A percentile compares a stretch with the other conserved stretches of the same genome.
Evolutionary conservation across 2,888 invertebrate species (phyloP).

Genomic region (Drosophila ustulata): DNA sequence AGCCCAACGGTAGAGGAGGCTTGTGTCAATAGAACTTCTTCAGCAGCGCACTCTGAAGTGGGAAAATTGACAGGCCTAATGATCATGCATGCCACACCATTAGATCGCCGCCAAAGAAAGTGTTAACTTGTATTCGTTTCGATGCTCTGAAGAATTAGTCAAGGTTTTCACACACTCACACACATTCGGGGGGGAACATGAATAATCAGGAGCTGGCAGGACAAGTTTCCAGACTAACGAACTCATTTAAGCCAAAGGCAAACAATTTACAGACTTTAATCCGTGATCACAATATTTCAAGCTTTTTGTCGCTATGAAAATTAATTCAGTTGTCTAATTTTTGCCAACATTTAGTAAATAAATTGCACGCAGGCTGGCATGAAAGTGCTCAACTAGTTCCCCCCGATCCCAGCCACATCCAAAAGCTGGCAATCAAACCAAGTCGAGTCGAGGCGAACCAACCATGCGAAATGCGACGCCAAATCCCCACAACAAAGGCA

Average conservation of each 20-base stretch:
- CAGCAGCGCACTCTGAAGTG: conserved; percentile 73
- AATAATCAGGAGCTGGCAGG: conserved; percentile 8
- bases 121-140: conserved; percentile 1
- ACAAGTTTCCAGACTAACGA: conserved; percentile 57
- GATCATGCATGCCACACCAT: conserved; percentile 47
- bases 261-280: conserved; percentile 51
- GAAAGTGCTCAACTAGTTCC: conserved; percentile 38
- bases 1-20: conserved; percentile 47
- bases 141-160: conserved; percentile 53
- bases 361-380: conserved; percentile 56
- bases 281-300: conserved; percentile 73
- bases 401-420: conserved; percentile 11
- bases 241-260: conserved; percentile 43
- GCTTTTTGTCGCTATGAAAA: conserved; percentile 78
- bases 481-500: conserved; percentile 52
- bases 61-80: conserved; percentile 74
- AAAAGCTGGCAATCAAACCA: conserved; percentile 32
- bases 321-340: conserved; percentile 81
- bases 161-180: conserved; percentile 24
- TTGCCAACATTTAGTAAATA: conserved; percentile 72
- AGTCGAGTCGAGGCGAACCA: conserved; percentile 16
- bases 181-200: neutral
- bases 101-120: conserved; percentile 28
- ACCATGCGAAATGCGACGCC: conserved; percentile 43
- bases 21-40: conserved; percentile 79